Conservation (phyloP, 2,888 invertebrate species). For the Xanthostigma xanthostigma region DNA sequence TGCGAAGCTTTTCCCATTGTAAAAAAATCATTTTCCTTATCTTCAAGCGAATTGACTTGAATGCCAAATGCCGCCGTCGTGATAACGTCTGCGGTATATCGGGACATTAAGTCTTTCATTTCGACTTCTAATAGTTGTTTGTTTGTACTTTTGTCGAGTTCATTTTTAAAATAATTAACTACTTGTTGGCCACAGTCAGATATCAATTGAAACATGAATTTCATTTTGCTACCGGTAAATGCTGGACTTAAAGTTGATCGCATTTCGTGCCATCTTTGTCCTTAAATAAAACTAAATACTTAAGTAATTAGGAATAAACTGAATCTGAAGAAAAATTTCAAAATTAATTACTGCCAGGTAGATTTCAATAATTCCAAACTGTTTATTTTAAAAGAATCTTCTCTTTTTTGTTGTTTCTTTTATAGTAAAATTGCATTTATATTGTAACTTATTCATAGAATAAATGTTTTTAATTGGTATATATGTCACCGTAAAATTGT, state of each 20-base stretch:
- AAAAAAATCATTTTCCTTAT: constrained; percentile 32
- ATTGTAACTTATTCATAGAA: too few relatives aligned
- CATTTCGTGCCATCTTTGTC: constrained; percentile 18
- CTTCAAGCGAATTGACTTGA: constrained; percentile 30
- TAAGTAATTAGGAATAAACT: too few relatives aligned
- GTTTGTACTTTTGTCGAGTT: neutral
- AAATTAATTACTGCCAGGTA: too few relatives aligned
- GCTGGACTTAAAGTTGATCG: constrained; percentile 18
- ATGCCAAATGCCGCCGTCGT: constrained; percentile 30
- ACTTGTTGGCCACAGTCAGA: constrained; percentile 6
- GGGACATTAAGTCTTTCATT: constrained; percentile 24
- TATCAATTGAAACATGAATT: constrained; percentile 9
- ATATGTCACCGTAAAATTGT: too few relatives aligned
- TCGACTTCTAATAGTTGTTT: constrained; percentile 16
- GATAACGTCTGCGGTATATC: constrained; percentile 30
- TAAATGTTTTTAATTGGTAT: too few relatives aligned
- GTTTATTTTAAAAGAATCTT: too few relatives aligned
- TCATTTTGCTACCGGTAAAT: constrained; percentile 12
- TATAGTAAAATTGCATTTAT: too few relatives aligned
- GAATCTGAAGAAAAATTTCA: too few relatives aligned
- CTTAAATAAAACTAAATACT: constrained; percentile 3
- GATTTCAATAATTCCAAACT: too few relatives aligned
- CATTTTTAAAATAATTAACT: neutral
- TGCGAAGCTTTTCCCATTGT: constrained; percentile 28
- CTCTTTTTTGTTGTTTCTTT: too few relatives aligned